Base-by-base conservation (phyloP, 2,113 vertebrate species). In the Oxygymnocypris stewartii region DNA sequence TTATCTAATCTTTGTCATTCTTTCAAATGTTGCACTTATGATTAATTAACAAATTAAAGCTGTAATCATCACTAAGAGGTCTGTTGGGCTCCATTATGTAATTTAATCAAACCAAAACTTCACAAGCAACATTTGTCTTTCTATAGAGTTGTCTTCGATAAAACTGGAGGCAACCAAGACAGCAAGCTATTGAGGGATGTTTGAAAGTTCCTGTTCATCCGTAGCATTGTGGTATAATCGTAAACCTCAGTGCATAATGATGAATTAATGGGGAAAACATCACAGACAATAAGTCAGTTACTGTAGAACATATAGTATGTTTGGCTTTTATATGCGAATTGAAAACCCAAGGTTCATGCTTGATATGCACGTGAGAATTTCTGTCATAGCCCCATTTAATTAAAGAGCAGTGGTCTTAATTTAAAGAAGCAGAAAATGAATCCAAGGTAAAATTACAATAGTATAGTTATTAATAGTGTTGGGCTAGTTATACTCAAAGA, bases 81-180 rank as follows among this genome's bases (percentile, higher is more conserved):
- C 35, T 25, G 54, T 25, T 80, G 35, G 16, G 23, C 54, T 42
- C 37, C 78, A 63, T 25, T 35, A 61, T 25, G 37, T 63, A 61
- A 80, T 42, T 80, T 61, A 80, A 63, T 80, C 54, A 80, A 81
- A 65, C 57, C 2, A n/a, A 65, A 81, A 79, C 23, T 25, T 28
- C 11, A 51, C n/a, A 79, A 25, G 12, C 42, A 49, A 76, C 74
- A 75, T 75, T 75, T 47, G 73, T 47, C 42, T 47, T 47, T 75
- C 23, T 75, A 14, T 76, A 49, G 42, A 49, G 74, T 49, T 76
- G 42, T 25, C n/a, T 28, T 74, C 6, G 23, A n/a, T 74, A 40
- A 40, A 11, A 42, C 71, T 74, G 71, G 18, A n/a, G 71, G 37
- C n/a, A 47, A 74, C 37, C 71, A n/a, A 42, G 71, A 42, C 71